A percentile compares a stretch with the other conserved stretches of the same genome.
These are phyloP conservation scores for Caligus rogercresseyi DNA, from an alignment of 1,140 invertebrate genomes.

Conservation along the genomic window DNA sequence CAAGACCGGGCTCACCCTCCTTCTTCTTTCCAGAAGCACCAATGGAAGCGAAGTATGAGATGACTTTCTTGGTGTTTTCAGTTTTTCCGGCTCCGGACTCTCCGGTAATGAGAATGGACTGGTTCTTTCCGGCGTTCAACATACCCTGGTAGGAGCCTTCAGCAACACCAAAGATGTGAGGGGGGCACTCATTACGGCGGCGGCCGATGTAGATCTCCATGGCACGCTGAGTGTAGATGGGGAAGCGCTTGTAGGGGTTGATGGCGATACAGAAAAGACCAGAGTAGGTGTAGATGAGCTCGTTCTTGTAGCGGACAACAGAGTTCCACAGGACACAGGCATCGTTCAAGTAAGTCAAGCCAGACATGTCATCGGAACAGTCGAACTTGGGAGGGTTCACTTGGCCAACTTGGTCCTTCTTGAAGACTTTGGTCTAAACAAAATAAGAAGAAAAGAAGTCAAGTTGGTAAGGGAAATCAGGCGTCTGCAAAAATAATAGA, in stretches of 20 bases:
- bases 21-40: slow-evolving; percentile 64
- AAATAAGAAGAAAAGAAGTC: not conserved
- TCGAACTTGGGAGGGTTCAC: slow-evolving; percentile 99
- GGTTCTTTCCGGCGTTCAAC: slow-evolving; percentile 37
- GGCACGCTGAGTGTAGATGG: slow-evolving; percentile 40
- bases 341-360: slow-evolving; percentile 99
- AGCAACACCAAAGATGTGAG: slow-evolving; percentile 44
- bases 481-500: not conserved
- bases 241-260: slow-evolving; percentile 44
- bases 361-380: slow-evolving; percentile 98
- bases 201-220: slow-evolving; percentile 41
- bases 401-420: slow-evolving; percentile 91
- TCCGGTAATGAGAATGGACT: slow-evolving; percentile 29
- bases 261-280: slow-evolving; percentile 46
- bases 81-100: slow-evolving; percentile 55
- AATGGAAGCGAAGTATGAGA: slow-evolving; percentile 91
- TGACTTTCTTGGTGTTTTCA: slow-evolving; percentile 99
- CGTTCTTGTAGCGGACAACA: slow-evolving; percentile 88
- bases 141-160: slow-evolving; percentile 44
- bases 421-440: slow-evolving; percentile 66
- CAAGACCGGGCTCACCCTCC: slow-evolving; percentile 46
- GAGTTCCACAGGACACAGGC: slow-evolving; percentile 97
- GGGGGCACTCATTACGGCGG: slow-evolving; percentile 43
- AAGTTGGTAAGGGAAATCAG: not conserved
- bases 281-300: slow-evolving; percentile 59